Base-by-base conservation (phyloP, 2,113 vertebrate species). In the Accipiter virgatus region DNA sequence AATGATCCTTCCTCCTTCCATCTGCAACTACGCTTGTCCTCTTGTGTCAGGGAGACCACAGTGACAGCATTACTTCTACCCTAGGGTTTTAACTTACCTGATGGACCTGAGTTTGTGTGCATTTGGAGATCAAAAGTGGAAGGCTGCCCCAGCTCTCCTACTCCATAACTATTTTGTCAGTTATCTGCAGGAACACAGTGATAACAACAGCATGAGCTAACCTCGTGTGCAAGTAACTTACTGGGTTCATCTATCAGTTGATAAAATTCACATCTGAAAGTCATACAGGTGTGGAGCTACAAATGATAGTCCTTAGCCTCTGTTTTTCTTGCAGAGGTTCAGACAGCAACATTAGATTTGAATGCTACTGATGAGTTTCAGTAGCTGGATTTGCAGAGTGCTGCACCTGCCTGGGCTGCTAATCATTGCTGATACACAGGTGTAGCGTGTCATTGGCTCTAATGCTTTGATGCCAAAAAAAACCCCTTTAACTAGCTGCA, bases 111-210 rank as follows among this genome's bases (percentile, higher is more conserved):
- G 40, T 4, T 8, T 36, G 48, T 5, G 50, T 32, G 52, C 16
- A 5, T 31, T 16, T 56, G 66, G 14, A 67, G 74, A n/a, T 21
- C 26, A 36, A 21, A 70, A 32, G 16, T 15, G 47, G 67, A 65
- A 79, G 13, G 45, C 75, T 82, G 72, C 53, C 52, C 52, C 40
- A 38, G 71, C 75, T 83, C 74, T 53, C 58, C 78, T 17, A 2
- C 9, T 32, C 55, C 10, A 0, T 16, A 25, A 22, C 9, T 50
- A 2, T 23, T 20, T 4, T 4, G n/a, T 22, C 6, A 2, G 14
- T 42, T 50, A 16, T 4, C 86, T 68, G 31, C 67, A 89, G 91
- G 67, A 71, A 38, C 5, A 26, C 23, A 27, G 40, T 1, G 45
- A 11, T 9, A 78, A 27, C 55, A 56, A 6, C 7, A 61, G 47